A percentile compares a stretch with the other conserved stretches of the same genome.
These are phyloP conservation scores for Lepisosteus oculatus DNA, from an alignment of 2,113 vertebrate genomes.

Conservation along the genomic window DNA sequence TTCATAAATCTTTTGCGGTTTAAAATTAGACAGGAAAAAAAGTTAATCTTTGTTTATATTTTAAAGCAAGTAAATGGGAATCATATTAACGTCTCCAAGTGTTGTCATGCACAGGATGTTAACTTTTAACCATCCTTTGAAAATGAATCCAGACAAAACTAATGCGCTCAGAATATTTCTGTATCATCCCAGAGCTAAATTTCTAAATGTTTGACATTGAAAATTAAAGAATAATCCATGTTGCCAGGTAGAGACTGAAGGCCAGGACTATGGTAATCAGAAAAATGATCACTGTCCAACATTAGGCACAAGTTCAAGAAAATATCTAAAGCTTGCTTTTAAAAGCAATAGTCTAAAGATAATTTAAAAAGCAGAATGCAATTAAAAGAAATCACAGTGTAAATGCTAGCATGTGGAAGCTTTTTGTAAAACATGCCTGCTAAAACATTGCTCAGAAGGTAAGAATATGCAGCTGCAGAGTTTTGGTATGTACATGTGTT, in stretches of 20 bases:
- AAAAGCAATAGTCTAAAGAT: conserved; percentile 73
- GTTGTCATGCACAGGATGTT: conserved; percentile 25
- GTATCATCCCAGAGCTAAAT: conserved; percentile 39
- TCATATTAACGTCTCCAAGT: conserved; percentile 3
- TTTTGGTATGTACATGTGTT: conserved; percentile 74
- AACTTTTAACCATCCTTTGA: conserved; percentile 49
- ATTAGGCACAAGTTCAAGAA: conserved; percentile 70
- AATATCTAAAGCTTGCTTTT: conserved; percentile 67
- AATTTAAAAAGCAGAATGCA: conserved; percentile 76
- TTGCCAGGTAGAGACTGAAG: conserved; percentile 60
- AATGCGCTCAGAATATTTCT: conserved; percentile 32
- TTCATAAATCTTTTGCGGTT: conserved; percentile 23
- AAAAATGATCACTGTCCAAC: conserved; percentile 43
- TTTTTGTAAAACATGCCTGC: conserved; percentile 53
- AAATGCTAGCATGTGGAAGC: conserved; percentile 82
- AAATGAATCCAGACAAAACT: conserved; percentile 44
- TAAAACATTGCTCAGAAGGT: conserved; percentile 64
- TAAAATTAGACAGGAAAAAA: conserved; percentile 10
- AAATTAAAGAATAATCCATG: conserved; percentile 51
- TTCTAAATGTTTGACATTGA: conserved; percentile 57
- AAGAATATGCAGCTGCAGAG: conserved; percentile 61
- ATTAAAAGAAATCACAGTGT: conserved; percentile 80
- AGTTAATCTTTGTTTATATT: conserved; percentile 21
- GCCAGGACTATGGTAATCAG: conserved; percentile 53
- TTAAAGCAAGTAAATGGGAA: no score